Evolutionary conservation across 2,888 invertebrate genomes (phyloP).

Genomic region (Aleiodes testaceus): DNA sequence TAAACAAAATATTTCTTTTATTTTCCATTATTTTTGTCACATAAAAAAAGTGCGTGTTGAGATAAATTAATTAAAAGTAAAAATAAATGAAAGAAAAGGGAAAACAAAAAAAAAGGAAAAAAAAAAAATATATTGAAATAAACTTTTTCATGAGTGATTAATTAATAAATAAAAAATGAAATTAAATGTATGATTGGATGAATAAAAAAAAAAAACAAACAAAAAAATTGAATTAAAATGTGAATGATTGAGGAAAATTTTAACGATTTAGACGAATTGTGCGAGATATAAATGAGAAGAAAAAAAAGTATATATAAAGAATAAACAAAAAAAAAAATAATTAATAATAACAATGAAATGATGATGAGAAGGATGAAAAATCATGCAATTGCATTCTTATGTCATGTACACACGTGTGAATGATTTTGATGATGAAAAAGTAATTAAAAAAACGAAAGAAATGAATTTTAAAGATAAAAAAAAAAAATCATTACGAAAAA

Average conservation of each 20-base stretch:
- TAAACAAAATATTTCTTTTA: conserved; percentile 1
- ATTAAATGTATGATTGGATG: no score
- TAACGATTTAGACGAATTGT: conserved; percentile 44
- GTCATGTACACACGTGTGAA: conserved; percentile 37
- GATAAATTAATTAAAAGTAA: no score
- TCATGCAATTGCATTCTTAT: conserved; percentile 10
- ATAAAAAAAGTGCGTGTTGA: conserved; percentile 17
- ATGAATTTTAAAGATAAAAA: conserved; percentile 36
- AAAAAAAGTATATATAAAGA: no score
- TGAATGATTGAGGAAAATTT: conserved; percentile 44
- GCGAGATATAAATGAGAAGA: conserved; percentile 26
- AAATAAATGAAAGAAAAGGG: no score
- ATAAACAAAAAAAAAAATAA: neutral
- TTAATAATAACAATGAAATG: conserved; percentile 45
- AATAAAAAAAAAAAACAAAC: no score
- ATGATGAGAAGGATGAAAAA: conserved; percentile 44
- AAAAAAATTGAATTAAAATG: conserved; percentile 26
- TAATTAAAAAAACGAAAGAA: conserved; percentile 39
- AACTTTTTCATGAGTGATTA: conserved; percentile 50
- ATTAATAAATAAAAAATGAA: conserved; percentile 43
- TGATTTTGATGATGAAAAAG: conserved; percentile 41
- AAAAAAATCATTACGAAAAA: conserved; percentile 44
- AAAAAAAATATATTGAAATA: conserved; percentile 37
- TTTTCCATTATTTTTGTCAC: conserved; percentile 8
- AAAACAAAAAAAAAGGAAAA: conserved; percentile 14